These are phyloP conservation scores for Crotalus viridis DNA, from an alignment of 2,113 vertebrate genomes.

Conservation along the genomic window DNA sequence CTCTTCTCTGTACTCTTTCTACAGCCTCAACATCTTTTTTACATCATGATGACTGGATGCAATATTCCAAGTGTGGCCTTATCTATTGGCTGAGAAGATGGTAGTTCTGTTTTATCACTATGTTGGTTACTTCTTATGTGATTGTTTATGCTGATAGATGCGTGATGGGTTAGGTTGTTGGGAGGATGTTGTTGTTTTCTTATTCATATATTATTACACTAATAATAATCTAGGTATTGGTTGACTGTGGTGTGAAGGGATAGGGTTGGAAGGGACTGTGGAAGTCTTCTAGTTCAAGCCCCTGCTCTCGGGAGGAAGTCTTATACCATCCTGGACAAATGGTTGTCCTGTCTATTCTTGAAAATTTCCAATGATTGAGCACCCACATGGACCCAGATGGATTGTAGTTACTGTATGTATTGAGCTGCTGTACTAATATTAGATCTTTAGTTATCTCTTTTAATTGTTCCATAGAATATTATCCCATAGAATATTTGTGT, in stretches of 20 bases:
- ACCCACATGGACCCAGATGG: neutral
- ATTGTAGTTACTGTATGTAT: neutral
- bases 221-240: neutral
- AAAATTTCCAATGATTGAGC: neutral
- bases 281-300: neutral
- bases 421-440: neutral
- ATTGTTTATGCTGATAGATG: neutral
- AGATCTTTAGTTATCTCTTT: neutral
- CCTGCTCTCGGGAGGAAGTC: neutral
- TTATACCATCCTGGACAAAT: neutral
- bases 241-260: neutral
- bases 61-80: neutral
- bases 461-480: neutral
- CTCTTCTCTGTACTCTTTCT: no score
- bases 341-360: neutral
- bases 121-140: neutral
- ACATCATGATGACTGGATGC: no score
- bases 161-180: neutral
- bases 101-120: neutral
- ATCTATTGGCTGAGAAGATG: neutral
- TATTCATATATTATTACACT: neutral
- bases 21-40: no score
- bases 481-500: neutral
- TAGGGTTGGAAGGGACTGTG: neutral
- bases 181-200: neutral